Evolutionary conservation across 2,888 invertebrate species (phyloP), one percentile per base, ranked within the genome.

Genomic region (Aphodius granarius): DNA sequence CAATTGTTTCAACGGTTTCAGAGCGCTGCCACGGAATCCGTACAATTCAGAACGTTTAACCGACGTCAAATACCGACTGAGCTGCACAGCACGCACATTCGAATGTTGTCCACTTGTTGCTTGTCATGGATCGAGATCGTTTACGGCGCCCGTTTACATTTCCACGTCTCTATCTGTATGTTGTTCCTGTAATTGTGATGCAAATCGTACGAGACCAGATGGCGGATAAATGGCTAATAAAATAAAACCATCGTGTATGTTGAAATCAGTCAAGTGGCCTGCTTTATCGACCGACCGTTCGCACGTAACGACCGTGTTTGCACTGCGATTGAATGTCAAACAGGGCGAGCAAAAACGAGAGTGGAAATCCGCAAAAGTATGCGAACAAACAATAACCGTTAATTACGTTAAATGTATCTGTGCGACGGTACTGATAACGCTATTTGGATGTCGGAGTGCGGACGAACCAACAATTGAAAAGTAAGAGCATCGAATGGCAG

Each of bases 171-270:
- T 70, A 63, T 71, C n/a, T 20, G 66, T 72, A 19, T 63, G 20
- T 19, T 73, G 20, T 68, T 77, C 74, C 78, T 76, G 74, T 81
- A 82, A 82, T 82, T 81, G 81, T 82, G 81, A 82, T 83, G 82
- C 81, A 83, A 82, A 83, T 83, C 82, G 82, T 79, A 81, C 77
- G 81, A 83, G 43, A 43, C 82, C 84, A 84, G 83, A 84, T 84
- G 84, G 80, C 72, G 20, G 78, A 80, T 81, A 82, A 83, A 83
- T 84, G 83, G 43, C 43, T 43, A 43, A 43, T 43, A 43, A 43
- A 43, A 43, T 43, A 43, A 43, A 43, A 43, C 2, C 43, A 3
- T 1, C 43, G 43, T 43, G 43, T 43, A 43, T 43, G 43, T 43
- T 13, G 43, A 43, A 43, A 43, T 43, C 43, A 43, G 43, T 43